phyloP scores from a whole-genome alignment of 2,113 vertebrate species.

The Engystomops pustulosus region DNA sequence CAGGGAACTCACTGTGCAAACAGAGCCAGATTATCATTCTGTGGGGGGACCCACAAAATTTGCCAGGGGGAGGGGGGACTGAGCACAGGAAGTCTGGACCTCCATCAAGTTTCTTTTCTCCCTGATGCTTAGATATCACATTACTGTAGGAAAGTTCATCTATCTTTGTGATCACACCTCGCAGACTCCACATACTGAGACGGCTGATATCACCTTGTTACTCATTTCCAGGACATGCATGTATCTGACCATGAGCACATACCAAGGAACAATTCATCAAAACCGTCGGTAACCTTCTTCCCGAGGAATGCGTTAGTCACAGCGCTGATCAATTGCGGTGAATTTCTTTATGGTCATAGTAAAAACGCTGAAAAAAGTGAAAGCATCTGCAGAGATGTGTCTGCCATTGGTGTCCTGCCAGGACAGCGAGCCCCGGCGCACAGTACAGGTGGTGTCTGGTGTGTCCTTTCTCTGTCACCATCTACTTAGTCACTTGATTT shows the following conservation, averaged over 20 bases:
- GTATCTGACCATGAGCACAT: background rate
- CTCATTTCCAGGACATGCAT: background rate
- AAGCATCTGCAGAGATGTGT: background rate
- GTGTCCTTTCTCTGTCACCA: slow-evolving; percentile 18
- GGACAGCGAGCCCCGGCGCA: background rate
- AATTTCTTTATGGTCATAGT: background rate
- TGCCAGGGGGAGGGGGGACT: no score
- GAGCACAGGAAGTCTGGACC: no score
- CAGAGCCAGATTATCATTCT: no score
- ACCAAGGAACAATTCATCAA: background rate
- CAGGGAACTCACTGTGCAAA: no score
- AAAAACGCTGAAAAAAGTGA: background rate
- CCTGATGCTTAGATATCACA: no score
- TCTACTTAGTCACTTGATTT: slow-evolving; percentile 23
- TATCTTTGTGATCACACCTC: background rate
- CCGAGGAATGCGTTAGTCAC: background rate
- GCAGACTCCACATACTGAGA: background rate
- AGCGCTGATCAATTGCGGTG: background rate
- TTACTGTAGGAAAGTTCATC: no score
- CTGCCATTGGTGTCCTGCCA: background rate
- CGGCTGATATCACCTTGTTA: background rate
- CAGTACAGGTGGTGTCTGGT: background rate
- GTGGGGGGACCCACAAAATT: no score
- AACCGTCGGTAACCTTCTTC: background rate
- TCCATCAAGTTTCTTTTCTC: no score